A percentile compares a stretch with the other conserved stretches of the same genome.
These are phyloP conservation scores for Pseudochaenichthys georgianus DNA, from an alignment of 2,797 vertebrate genomes.

Conservation along the genomic window DNA sequence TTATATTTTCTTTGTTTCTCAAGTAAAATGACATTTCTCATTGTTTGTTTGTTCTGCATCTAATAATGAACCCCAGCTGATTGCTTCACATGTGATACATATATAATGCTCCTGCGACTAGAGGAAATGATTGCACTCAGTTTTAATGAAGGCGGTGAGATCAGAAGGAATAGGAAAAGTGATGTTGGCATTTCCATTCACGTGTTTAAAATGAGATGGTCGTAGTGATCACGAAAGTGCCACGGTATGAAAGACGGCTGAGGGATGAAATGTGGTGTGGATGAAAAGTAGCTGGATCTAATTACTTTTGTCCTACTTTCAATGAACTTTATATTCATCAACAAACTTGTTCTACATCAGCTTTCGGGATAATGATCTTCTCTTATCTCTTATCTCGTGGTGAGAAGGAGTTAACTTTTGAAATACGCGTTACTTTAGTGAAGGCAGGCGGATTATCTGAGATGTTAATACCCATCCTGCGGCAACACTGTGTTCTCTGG, in stretches of 20 bases:
- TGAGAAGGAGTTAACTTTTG: constrained; percentile 54
- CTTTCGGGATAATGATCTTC: constrained; percentile 66
- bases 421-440: constrained; percentile 49
- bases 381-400: constrained; percentile 59
- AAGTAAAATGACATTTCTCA: constrained; percentile 35
- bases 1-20: constrained; percentile 5
- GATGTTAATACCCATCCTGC: constrained; percentile 38
- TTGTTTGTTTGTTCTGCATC: constrained; percentile 44
- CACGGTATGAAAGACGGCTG: constrained; percentile 21
- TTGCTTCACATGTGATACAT: constrained; percentile 13
- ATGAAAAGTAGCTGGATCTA: constrained; percentile 49
- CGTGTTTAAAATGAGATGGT: constrained; percentile 10
- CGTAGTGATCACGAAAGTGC: constrained; percentile 14
- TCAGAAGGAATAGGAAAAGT: constrained; percentile 41
- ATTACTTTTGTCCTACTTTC: constrained; percentile 77
- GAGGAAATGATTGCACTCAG: constrained; percentile 24
- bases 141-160: constrained; percentile 51
- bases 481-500: constrained; percentile 30
- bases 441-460: constrained; percentile 51
- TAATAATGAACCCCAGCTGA: constrained; percentile 27
- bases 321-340: constrained; percentile 56
- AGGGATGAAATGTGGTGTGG: constrained; percentile 27
- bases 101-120: constrained; percentile 35
- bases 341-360: constrained; percentile 50
- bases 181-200: constrained; percentile 30